Conservation (phyloP, 2,113 vertebrate genomes). For the Python bivittatus region DNA sequence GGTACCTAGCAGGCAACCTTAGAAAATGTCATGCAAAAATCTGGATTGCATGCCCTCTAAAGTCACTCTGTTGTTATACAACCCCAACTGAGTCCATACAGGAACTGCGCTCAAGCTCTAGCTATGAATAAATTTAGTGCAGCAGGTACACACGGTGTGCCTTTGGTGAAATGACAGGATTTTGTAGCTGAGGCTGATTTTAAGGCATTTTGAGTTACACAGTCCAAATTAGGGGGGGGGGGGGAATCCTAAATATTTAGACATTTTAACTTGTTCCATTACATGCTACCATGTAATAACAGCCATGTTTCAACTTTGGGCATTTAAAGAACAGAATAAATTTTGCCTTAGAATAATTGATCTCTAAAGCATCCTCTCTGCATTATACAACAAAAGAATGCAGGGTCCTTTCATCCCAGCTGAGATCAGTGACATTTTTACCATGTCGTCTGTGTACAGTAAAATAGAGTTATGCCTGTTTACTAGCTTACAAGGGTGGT, state of each 20-base stretch:
- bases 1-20: not conserved
- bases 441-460: not conserved
- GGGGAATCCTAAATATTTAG: not conserved
- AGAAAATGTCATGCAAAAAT: not conserved
- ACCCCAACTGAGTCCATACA: not conserved
- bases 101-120: not conserved
- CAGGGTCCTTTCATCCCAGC: not conserved
- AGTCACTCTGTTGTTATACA: not conserved
- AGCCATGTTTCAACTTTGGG: not conserved
- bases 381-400: not conserved
- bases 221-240: too few species aligned
- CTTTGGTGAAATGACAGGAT: not conserved
- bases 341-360: not conserved
- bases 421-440: not conserved
- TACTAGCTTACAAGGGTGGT: not conserved
- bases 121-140: not conserved
- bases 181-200: not conserved
- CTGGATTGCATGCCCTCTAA: not conserved
- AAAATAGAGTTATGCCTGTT: not conserved
- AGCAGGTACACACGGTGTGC: not conserved
- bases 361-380: not conserved
- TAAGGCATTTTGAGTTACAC: not conserved
- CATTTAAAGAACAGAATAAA: not conserved
- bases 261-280: not conserved
- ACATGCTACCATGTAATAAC: not conserved